Evolutionary conservation across 1,140 invertebrate species (phyloP), one percentile per base, ranked within the genome.

Genomic region (Rhagoletis pomonella): DNA sequence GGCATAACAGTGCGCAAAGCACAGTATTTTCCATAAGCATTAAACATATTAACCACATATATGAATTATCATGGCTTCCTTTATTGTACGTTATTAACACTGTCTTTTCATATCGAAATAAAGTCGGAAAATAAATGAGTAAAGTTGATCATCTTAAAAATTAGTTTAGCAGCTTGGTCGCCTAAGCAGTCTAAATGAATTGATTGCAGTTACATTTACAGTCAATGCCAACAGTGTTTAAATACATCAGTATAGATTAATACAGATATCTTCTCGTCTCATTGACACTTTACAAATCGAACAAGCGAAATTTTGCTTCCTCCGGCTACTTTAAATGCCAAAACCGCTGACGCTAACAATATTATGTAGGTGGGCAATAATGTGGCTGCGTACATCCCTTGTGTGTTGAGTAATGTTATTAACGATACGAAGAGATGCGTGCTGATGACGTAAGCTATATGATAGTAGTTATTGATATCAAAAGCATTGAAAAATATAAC

Each of bases 1-100:
- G 98, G 98, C 55, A 98, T 99, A 58, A 97, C 97, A 90, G 97
- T 99, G 1, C 97, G 98, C 90, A 99, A 99, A 92, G 98, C 98
- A 58, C 96, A 97, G 89, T 99, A 99, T 92, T 99, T 97, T 94
- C 96, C 97, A 42, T 88, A 44, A 88, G 29, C 2, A 67, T 4
- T 39, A 42, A 19, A 14, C 2, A 19, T 3, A 67, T 29, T 29
- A 29, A 29, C 29, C 29, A 0, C 29, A 29, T 39, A 42, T 67
- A 67, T 67, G 29, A 42, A 67, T 67, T 86, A 44, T 86, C 44
- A 67, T 84, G 62, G 17, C 42, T 65, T 81, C 29, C 1, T 77
- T 60, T 87, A 60, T 55, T 81, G 0, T 67, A 55, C 2, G 3
- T 58, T 59, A 19, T 87, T 29, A 29, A 77, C 77, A 29, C 14